phyloP scores from a whole-genome alignment of 2,888 invertebrate species.

The Neoscelio sp. region DNA sequence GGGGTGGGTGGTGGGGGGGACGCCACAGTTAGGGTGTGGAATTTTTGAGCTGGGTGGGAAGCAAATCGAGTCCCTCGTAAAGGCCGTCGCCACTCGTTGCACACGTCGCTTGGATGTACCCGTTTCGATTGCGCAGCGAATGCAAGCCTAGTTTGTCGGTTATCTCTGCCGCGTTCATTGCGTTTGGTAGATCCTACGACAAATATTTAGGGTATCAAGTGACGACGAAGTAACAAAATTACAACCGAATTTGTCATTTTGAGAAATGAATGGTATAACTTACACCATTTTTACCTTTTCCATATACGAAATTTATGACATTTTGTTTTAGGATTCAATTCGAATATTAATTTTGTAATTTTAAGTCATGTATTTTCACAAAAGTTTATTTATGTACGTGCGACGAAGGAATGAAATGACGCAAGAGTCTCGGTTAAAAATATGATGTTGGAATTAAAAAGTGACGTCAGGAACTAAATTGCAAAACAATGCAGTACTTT shows the following conservation, averaged over 20 bases:
- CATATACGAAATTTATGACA: background rate
- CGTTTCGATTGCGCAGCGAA: slow-evolving; percentile 98
- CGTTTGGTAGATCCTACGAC: slow-evolving; percentile 98
- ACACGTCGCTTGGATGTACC: slow-evolving; percentile 99
- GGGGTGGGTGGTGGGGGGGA: slow-evolving; percentile 77
- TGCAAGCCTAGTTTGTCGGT: slow-evolving; percentile 99
- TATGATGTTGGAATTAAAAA: slow-evolving; percentile 6
- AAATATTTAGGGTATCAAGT: no score
- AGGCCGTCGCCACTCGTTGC: slow-evolving; percentile 99
- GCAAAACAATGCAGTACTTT: no score
- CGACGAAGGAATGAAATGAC: slow-evolving; percentile 2
- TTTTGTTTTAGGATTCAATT: background rate
- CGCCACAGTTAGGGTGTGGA: slow-evolving; percentile 92
- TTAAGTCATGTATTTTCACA: background rate
- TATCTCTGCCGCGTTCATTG: slow-evolving; percentile 99
- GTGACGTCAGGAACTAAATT: background rate
- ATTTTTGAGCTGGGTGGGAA: slow-evolving; percentile 99
- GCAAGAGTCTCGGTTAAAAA: slow-evolving; percentile 10
- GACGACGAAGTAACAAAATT: no score
- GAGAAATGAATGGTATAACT: no score
- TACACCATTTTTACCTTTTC: background rate
- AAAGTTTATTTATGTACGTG: background rate
- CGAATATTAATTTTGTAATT: background rate
- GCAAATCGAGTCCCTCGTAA: slow-evolving; percentile 99
- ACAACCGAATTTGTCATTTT: no score